Evolutionary conservation across 2,797 vertebrate species (phyloP), one percentile per base, ranked within the genome.

Genomic region (Babyrousa celebensis): DNA sequence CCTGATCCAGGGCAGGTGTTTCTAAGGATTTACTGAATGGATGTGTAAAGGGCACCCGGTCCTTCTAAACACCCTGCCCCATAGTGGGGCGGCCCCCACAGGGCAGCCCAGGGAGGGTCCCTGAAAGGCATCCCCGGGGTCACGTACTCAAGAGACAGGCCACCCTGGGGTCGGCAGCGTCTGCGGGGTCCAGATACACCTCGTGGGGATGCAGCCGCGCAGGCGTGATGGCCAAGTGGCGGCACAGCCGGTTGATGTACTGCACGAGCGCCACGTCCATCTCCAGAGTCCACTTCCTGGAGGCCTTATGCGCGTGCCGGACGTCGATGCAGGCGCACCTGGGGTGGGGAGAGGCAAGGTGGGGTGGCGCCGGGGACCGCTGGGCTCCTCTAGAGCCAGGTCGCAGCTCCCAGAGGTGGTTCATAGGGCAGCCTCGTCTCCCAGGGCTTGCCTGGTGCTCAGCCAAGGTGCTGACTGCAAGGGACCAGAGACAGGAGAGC

Each of bases 251-350:
- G 98, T 99, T 99, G 92, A 99, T 98, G 89, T 99, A 99, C 97
- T 99, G 99, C 27, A 99, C 99, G 2, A 99, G 98, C 0, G 99
- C 99, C 52, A 99, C 99, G 1, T 99, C 99, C 99, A 99, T 99
- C 96, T 99, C 99, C 97, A 99, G 98, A 3, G 98, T 99, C 99
- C 99, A 99, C 96, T 99, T 99, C 95, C 99, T 98, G 27, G 99
- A 99, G 5, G 99, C 99, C 97, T 99, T 99, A 94, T 99, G 99
- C 1, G 99, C 99, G 0, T 99, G 99, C 1, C 99, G 98, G 14
- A 99, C 99, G 58, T 99, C 99, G 8, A 99, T 99, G 97, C 99
- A 99, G 96, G 99, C 98, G 0, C 99, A 99, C 95, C 99, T 99
- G 96, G n/a, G 0, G 8, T 6, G 48, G 56, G 56, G 23, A 5